phyloP scores from a whole-genome alignment of 2,888 invertebrate species.

The Callinectes sapidus region DNA sequence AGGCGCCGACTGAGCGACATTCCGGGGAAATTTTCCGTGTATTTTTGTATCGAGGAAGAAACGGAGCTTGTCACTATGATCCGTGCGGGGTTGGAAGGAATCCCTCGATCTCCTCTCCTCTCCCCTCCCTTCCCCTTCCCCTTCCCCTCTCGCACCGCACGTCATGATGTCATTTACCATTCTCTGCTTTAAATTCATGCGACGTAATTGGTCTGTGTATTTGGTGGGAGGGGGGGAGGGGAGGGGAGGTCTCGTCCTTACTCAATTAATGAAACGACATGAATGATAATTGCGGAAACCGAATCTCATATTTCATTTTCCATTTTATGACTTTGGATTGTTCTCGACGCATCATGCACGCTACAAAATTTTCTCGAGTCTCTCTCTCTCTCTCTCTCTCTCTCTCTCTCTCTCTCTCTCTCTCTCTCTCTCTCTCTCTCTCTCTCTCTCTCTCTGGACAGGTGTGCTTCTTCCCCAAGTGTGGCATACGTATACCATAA shows the following conservation, averaged over 20 bases:
- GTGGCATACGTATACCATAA: too few species aligned
- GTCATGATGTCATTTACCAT: neutral
- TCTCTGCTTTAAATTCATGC: neutral
- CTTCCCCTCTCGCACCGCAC: neutral
- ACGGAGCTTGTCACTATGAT: neutral
- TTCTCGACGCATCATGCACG: neutral
- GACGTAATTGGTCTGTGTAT: neutral
- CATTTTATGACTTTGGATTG: neutral
- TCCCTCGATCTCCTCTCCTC: neutral
- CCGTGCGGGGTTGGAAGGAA: neutral
- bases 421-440: conserved; percentile 1
- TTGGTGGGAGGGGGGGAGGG: too few species aligned
- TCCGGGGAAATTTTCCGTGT: neutral
- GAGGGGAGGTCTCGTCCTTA: neutral
- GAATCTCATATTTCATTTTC: neutral
- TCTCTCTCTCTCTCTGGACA: conserved; percentile 1
- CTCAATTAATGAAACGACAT: neutral
- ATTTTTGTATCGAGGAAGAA: conserved; percentile 20
- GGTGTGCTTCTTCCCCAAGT: too few species aligned
- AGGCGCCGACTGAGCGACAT: neutral
- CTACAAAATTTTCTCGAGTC: neutral
- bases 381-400: neutral
- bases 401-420: conserved; percentile 1
- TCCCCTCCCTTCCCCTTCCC: neutral
- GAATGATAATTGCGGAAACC: neutral